Evolutionary conservation across 35 echinoderm and acorn worm genomes (phyloP).

Genomic region (Apostichopus californicus): DNA sequence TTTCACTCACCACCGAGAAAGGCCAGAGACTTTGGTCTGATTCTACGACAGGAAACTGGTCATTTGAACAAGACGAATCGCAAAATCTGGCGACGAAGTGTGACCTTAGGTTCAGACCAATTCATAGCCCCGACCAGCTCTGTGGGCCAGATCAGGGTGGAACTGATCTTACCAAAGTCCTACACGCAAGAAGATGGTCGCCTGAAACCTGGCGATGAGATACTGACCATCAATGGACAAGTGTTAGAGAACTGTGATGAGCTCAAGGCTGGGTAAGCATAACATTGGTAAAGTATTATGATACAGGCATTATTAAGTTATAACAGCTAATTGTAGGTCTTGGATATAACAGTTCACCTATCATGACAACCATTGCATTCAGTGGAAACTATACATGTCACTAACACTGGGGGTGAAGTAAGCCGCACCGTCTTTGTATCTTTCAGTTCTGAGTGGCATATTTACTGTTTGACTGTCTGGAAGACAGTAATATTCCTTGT

Average conservation of each 20-base stretch:
- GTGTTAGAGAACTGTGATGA: conserved; percentile 14
- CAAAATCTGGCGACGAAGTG: conserved; percentile 33
- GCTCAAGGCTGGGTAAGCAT: conserved; percentile 36
- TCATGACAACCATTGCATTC: no score
- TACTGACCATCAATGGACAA: conserved; percentile 44
- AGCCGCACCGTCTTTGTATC: no score
- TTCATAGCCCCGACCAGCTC: not conserved
- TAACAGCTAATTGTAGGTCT: no score
- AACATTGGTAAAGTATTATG: not conserved
- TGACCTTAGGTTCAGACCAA: conserved; percentile 21
- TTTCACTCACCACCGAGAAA: conserved; percentile 35
- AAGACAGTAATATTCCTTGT: no score
- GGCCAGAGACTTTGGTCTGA: conserved; percentile 36
- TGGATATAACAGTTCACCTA: no score
- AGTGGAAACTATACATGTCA: no score
- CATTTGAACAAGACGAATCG: conserved; percentile 31
- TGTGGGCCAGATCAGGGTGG: conserved; percentile 9
- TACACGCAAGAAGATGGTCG: conserved; percentile 22
- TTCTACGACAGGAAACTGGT: conserved; percentile 26
- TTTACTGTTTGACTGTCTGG: no score
- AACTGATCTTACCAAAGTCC: conserved; percentile 27
- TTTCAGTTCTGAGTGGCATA: no score
- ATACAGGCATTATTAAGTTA: no score
- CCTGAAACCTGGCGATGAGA: conserved; percentile 16
- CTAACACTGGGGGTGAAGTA: no score